These are phyloP conservation scores for Empis livida DNA, from an alignment of 2,888 invertebrate genomes.

Conservation along the genomic window DNA sequence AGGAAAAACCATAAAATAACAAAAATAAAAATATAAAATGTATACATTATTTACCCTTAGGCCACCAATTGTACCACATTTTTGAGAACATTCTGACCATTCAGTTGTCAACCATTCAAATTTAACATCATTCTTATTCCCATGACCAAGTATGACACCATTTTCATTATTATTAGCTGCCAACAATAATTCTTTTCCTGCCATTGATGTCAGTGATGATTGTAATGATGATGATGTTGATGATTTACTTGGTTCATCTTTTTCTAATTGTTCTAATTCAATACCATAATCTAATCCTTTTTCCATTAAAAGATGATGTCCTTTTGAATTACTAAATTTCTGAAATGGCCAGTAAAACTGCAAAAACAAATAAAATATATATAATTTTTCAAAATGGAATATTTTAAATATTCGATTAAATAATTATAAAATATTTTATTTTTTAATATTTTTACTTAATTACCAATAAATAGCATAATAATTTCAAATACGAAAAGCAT, in stretches of 20 bases:
- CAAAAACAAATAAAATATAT: conserved; percentile 8
- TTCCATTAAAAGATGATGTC: conserved; percentile 50
- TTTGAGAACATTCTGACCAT: conserved; percentile 78
- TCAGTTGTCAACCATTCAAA: conserved; percentile 71
- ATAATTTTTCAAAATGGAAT: too few species aligned
- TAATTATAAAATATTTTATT: background rate
- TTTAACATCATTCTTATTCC: conserved; percentile 37
- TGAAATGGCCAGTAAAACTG: conserved; percentile 77
- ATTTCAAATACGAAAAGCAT: too few species aligned
- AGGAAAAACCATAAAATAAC: too few species aligned
- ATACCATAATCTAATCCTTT: conserved; percentile 35
- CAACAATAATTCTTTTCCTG: conserved; percentile 6
- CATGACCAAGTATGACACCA: conserved; percentile 2
- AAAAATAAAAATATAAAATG: background rate
- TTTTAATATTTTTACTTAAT: background rate
- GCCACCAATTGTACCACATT: conserved; percentile 62
- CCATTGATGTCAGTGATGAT: conserved; percentile 5
- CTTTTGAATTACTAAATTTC: conserved; percentile 55
- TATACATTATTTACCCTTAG: background rate
- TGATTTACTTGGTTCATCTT: conserved; percentile 25
- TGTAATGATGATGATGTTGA: conserved; percentile 9
- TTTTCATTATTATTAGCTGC: conserved; percentile 7
- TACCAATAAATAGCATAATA: too few species aligned
- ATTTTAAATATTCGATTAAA: too few species aligned
- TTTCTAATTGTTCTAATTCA: conserved; percentile 30